Conservation (phyloP, 2,797 vertebrate genomes). For the Percopsis omiscomaycus region DNA sequence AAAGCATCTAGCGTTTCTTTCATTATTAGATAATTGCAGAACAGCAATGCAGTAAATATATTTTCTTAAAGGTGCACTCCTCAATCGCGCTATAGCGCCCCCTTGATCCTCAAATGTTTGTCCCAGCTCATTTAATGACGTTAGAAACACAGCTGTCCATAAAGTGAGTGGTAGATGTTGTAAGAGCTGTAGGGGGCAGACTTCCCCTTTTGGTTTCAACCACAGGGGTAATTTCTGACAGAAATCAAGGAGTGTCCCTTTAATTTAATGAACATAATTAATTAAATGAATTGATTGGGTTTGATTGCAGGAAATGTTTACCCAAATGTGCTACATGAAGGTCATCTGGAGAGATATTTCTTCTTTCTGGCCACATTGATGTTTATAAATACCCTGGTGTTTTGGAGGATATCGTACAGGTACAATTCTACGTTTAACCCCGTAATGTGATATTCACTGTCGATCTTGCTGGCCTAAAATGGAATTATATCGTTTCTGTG, state of each 20-base stretch:
- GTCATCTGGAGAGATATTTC: conserved; percentile 91
- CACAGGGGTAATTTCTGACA: too few relatives aligned
- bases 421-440: conserved; percentile 47
- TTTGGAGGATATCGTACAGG: conserved; percentile 88
- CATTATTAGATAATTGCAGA: background rate
- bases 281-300: background rate
- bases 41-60: background rate
- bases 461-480: background rate
- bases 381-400: conserved; percentile 82
- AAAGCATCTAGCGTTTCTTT: background rate
- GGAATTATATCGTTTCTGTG: background rate
- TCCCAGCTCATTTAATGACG: too few relatives aligned
- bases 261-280: too few relatives aligned
- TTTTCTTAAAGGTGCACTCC: background rate
- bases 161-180: too few relatives aligned
- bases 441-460: background rate
- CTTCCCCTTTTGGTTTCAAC: too few relatives aligned
- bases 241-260: too few relatives aligned
- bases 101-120: too few relatives aligned
- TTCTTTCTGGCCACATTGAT: conserved; percentile 86
- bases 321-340: conserved; percentile 83
- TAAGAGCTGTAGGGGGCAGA: too few relatives aligned
- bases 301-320: conserved; percentile 85
- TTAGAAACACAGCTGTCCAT: too few relatives aligned
- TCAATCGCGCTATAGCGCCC: too few relatives aligned